These are phyloP conservation scores for Sphecodes monilicornis DNA, from an alignment of 2,888 invertebrate species.

Conservation along the genomic window DNA sequence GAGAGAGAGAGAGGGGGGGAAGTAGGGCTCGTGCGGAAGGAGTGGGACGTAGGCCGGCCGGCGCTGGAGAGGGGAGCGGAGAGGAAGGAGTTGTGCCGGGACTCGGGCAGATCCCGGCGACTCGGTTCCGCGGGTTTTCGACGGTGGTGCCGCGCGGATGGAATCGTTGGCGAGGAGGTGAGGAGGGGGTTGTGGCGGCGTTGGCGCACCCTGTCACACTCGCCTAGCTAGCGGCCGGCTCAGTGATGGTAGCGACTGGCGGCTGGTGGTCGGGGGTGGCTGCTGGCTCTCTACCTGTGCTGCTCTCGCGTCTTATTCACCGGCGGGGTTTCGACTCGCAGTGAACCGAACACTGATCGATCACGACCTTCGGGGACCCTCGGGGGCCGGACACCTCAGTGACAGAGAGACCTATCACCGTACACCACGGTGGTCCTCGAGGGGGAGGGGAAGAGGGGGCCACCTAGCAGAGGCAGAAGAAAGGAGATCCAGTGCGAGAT, in stretches of 20 bases:
- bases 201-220: slow-evolving; percentile 57
- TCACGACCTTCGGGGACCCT: slow-evolving; percentile 65
- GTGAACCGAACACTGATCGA: slow-evolving; percentile 54
- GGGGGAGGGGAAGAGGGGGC: too few species aligned
- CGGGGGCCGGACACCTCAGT: not conserved
- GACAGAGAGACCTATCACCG: not conserved
- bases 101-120: slow-evolving; percentile 66
- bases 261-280: slow-evolving; percentile 19
- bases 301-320: slow-evolving; percentile 24
- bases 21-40: too few species aligned
- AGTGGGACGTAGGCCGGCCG: slow-evolving; percentile 22
- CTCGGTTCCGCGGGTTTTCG: slow-evolving; percentile 53
- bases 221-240: not conserved
- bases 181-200: slow-evolving; percentile 39
- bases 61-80: not conserved
- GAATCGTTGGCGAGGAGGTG: not conserved
- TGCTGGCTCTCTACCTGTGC: slow-evolving; percentile 48
- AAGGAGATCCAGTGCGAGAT: not conserved
- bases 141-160: slow-evolving; percentile 49
- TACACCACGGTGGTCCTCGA: not conserved
- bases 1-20: not conserved
- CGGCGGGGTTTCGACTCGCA: slow-evolving; percentile 17
- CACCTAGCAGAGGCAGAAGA: not conserved
- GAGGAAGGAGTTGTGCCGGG: slow-evolving; percentile 45
- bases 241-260: slow-evolving; percentile 16